Conservation (phyloP, 2,797 vertebrate genomes). For the Mionectes olivaceus region DNA sequence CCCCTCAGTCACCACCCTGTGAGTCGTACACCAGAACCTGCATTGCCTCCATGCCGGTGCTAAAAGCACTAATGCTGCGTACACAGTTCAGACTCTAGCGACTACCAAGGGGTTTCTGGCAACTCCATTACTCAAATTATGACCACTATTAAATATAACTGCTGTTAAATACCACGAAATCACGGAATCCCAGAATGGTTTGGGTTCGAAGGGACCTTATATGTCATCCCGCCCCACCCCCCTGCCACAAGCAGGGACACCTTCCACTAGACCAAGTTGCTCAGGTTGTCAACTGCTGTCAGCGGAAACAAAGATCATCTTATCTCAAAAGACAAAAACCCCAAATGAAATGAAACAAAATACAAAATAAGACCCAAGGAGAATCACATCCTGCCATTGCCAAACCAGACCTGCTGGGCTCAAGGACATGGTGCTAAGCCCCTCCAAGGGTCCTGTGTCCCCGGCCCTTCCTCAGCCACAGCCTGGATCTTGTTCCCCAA, state of each 20-base stretch:
- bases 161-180: not conserved
- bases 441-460: accelerated
- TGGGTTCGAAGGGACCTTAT: not conserved
- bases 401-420: not conserved
- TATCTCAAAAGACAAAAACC: not conserved
- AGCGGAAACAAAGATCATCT: not conserved
- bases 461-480: not conserved
- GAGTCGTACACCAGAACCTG: not conserved
- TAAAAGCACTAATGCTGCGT: accelerated
- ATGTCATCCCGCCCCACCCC: not conserved
- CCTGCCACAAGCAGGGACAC: not conserved
- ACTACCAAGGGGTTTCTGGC: not conserved
- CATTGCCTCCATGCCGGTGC: not conserved
- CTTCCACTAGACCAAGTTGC: accelerated
- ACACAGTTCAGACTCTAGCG: not conserved
- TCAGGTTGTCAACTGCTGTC: not conserved
- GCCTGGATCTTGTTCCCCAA: accelerated
- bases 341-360: not conserved
- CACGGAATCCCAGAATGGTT: not conserved
- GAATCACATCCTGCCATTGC: accelerated
- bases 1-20: not conserved
- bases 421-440: accelerated
- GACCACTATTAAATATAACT: not conserved
- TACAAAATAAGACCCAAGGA: not conserved
- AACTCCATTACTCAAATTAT: accelerated